Conservation (phyloP, 2,888 invertebrate species). For the Heteropelma amictum region DNA sequence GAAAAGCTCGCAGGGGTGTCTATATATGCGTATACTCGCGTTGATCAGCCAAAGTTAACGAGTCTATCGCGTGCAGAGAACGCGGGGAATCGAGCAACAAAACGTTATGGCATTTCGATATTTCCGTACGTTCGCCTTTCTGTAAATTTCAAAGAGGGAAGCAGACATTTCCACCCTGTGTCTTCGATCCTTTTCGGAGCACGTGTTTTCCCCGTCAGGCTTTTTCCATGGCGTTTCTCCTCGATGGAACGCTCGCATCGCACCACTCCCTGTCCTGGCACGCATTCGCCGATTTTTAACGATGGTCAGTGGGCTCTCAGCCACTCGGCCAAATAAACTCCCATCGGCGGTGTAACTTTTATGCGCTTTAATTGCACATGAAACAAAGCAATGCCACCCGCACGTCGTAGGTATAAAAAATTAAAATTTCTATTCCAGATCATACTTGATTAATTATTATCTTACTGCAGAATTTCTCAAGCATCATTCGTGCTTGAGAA, state of each 20-base stretch:
- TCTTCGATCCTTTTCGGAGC: constrained; percentile 45
- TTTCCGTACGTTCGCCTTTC: constrained; percentile 19
- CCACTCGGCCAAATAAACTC: constrained; percentile 44
- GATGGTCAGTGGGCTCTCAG: constrained; percentile 28
- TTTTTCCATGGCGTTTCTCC: constrained; percentile 43
- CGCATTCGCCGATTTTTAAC: constrained; percentile 66
- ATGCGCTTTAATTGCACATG: not conserved
- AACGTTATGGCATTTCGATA: constrained; percentile 21
- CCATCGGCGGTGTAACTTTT: constrained; percentile 13
- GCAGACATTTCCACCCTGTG: constrained; percentile 44
- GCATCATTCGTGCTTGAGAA: too few species aligned
- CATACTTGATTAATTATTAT: too few species aligned
- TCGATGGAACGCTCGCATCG: constrained; percentile 41
- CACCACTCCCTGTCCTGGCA: constrained; percentile 70
- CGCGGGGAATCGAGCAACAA: constrained; percentile 62
- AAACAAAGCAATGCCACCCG: constrained; percentile 10
- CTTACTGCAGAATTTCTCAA: too few species aligned
- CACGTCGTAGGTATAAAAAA: not conserved
- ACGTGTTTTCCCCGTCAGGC: constrained; percentile 53
- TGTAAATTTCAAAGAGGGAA: constrained; percentile 45
- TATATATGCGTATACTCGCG: not conserved
- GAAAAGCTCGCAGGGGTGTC: not conserved
- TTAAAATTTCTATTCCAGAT: not conserved
- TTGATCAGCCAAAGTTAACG: constrained; percentile 68
- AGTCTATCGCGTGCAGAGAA: constrained; percentile 72